Percentiles rank a stretch among this genome's conserved stretches.
These are phyloP conservation scores for Drosophila sturtevanti DNA, from an alignment of 1,140 invertebrate genomes.

Conservation along the genomic window DNA sequence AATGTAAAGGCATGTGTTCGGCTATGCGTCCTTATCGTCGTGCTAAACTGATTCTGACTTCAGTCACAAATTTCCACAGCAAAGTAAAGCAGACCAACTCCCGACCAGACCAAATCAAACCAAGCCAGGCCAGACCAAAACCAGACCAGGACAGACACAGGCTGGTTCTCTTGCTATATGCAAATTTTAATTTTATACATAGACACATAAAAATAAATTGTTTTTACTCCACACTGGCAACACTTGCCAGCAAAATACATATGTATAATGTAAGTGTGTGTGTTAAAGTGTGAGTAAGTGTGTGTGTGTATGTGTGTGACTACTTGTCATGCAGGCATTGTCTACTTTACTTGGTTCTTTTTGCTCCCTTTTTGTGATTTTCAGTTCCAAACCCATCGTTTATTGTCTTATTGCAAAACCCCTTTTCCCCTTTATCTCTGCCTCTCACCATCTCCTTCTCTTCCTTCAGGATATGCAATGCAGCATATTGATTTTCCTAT, in stretches of 20 bases:
- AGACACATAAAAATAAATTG: conserved; percentile 77
- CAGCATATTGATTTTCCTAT: conserved; percentile 72
- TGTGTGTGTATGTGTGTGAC: conserved; percentile 12
- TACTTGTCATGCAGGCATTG: conserved; percentile 62
- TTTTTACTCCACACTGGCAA: conserved; percentile 61
- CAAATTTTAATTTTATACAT: conserved; percentile 78
- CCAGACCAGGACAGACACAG: conserved; percentile 11
- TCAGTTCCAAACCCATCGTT: conserved; percentile 24
- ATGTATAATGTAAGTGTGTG: not conserved
- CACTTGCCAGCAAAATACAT: conserved; percentile 59
- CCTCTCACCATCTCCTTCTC: not conserved
- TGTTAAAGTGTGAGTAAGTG: conserved; percentile 1
- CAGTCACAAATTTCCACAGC: conserved; percentile 34
- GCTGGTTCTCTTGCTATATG: conserved; percentile 55
- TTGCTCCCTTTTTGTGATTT: conserved; percentile 27
- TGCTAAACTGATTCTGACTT: conserved; percentile 35
- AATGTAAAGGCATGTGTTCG: not conserved
- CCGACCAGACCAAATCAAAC: not conserved
- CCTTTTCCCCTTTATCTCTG: conserved; percentile 3
- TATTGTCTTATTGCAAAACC: conserved; percentile 43
- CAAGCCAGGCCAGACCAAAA: not conserved
- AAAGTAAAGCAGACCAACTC: conserved; percentile 11
- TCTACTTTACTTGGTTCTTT: conserved; percentile 17
- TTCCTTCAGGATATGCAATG: conserved; percentile 37
- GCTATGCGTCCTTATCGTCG: not conserved